Conservation (phyloP, 2,113 vertebrate species). For the Tringa solitaria region DNA sequence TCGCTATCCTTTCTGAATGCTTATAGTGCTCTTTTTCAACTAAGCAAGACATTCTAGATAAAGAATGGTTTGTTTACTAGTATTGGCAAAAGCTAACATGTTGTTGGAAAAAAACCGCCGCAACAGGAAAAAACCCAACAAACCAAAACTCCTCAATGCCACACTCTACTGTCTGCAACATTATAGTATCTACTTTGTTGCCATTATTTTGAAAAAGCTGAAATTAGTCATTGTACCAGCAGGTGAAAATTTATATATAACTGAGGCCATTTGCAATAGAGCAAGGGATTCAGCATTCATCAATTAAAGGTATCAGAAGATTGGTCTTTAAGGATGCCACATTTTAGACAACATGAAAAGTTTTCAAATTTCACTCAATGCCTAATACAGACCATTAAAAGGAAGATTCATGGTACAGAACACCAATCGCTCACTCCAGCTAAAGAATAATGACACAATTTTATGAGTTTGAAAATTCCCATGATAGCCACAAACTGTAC, state of each 20-base stretch:
- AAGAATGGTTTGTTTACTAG: not conserved
- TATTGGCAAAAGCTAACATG: not conserved
- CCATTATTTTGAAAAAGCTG: not conserved
- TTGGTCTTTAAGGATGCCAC: slow-evolving; percentile 10
- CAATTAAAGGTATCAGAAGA: slow-evolving; percentile 30
- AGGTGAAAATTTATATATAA: slow-evolving; percentile 42
- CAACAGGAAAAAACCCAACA: not conserved
- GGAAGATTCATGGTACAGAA: not conserved
- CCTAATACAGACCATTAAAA: not conserved
- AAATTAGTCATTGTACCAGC: not conserved
- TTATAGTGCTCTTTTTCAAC: not conserved
- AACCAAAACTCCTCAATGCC: not conserved
- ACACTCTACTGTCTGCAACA: not conserved
- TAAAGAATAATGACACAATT: not conserved
- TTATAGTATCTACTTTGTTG: not conserved
- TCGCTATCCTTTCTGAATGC: not conserved
- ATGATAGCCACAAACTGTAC: not conserved
- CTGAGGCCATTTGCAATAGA: slow-evolving; percentile 19
- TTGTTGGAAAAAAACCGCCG: not conserved
- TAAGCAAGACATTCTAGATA: not conserved
- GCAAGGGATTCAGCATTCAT: slow-evolving; percentile 4
- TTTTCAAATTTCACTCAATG: slow-evolving; percentile 28
- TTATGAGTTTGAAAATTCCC: slow-evolving; percentile 11
- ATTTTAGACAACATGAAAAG: slow-evolving; percentile 8
- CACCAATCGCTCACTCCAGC: not conserved